Conservation (phyloP, 2,888 invertebrate genomes). For the Scrobipalpa atriplicella region DNA sequence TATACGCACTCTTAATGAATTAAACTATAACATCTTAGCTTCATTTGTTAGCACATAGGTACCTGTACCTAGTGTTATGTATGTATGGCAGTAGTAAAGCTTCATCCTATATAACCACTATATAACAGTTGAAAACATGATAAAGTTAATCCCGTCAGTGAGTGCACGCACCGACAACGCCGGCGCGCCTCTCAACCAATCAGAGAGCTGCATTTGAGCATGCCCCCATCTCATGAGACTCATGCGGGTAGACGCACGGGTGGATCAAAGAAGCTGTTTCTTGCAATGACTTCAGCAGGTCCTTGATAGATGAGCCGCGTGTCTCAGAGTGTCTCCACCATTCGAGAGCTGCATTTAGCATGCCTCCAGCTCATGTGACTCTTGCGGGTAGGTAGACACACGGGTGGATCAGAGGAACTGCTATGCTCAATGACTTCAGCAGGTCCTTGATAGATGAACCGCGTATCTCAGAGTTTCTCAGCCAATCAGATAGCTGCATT, state of each 20-base stretch:
- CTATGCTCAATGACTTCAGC: background rate
- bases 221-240: conserved; percentile 70
- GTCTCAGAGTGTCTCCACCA: background rate
- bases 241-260: conserved; percentile 49
- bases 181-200: conserved; percentile 50
- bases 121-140: conserved; percentile 8
- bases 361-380: background rate
- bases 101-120: background rate
- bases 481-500: conserved; percentile 53
- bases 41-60: too few species aligned
- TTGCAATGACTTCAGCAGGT: background rate
- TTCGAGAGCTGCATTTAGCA: background rate
- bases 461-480: conserved; percentile 2
- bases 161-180: background rate
- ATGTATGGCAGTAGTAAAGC: background rate
- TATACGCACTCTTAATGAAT: too few species aligned
- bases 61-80: too few species aligned
- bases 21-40: too few species aligned
- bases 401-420: background rate
- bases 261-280: background rate
- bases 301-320: background rate
- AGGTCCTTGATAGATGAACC: background rate
- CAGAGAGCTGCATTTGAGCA: conserved; percentile 46
- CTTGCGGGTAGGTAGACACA: background rate
- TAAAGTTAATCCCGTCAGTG: conserved; percentile 6